Base-by-base conservation (phyloP, 2,888 invertebrate species). In the Cerceris ruficornis region DNA sequence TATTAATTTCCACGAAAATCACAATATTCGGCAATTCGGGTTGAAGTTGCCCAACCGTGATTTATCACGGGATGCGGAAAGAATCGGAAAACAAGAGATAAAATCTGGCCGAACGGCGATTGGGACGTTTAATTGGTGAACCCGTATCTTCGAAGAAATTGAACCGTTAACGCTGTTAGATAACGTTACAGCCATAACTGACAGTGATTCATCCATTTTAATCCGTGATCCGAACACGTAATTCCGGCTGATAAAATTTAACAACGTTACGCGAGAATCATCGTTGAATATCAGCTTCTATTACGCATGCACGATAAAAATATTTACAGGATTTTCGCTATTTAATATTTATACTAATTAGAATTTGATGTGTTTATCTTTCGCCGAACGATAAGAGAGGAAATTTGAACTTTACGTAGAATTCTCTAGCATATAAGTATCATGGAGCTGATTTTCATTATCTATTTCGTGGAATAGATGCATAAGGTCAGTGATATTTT, bases 121-220 rank as follows among this genome's bases (percentile, higher is more conserved):
- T 64, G n/a, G 39, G 14, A 46, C 60, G 17, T 58, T 67, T 49
- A 13, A 57, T 62, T 52, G 13, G n/a, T 57, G n/a, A 54, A 7
- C 14, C 49, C 50, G 75, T 69, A 69, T 75, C 69, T 50, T 8
- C 17, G 57, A 58, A 69, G 69, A 61, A 75, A 75, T 71, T 60
- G 71, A 65, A 61, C 55, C 68, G 54, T 54, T 50, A 58, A 43
- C 68, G 61, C 28, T 60, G 64, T 41, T 41, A 71, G 77, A 83
- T 75, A 83, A 72, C 69, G 11, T 59, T 57, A 58, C 65, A 57
- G 68, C 65, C 61, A 73, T 75, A 75, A 72, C 70, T 17, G 62
- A 8, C 49, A 43, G 71, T 83, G 83, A 83, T 73, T 84, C 83
- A 83, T 80, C 69, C 72, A 70, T 77, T 80, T 70, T 80, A 77